phyloP scores from a whole-genome alignment of 2,113 vertebrate species.

The Panurus biarmicus region DNA sequence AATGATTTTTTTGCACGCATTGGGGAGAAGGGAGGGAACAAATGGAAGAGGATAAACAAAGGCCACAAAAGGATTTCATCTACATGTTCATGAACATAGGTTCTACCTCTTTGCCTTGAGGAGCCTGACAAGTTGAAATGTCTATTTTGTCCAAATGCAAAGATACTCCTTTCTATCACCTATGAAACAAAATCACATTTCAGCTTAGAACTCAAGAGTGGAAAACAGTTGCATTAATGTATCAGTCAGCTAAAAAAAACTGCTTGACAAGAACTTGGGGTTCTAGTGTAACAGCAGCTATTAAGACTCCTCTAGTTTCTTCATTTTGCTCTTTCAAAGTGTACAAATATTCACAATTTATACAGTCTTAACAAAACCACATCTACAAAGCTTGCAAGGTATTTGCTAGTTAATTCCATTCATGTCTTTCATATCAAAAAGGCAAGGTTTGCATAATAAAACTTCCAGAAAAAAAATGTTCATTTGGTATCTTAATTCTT shows the following conservation, averaged over 20 bases:
- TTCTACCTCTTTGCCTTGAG: conserved; percentile 23
- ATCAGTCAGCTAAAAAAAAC: background rate
- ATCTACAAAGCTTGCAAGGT: background rate
- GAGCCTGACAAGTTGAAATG: background rate
- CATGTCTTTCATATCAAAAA: background rate
- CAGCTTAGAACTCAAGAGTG: conserved; percentile 1
- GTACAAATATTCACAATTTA: conserved; percentile 14
- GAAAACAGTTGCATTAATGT: background rate
- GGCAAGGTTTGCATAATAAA: conserved; percentile 10
- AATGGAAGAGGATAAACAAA: conserved; percentile 30
- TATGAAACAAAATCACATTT: conserved; percentile 44
- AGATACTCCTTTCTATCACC: conserved; percentile 2
- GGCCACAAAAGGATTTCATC: conserved; percentile 47
- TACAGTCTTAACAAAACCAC: conserved; percentile 15
- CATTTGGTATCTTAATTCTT: conserved; percentile 5
- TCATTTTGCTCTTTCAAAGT: background rate
- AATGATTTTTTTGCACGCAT: conserved; percentile 33
- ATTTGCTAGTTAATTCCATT: background rate
- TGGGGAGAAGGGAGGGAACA: background rate
- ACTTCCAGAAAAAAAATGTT: background rate
- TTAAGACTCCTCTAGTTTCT: conserved; percentile 32
- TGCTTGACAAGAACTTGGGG: background rate
- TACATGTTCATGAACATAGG: background rate
- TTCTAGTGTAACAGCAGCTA: conserved; percentile 45
- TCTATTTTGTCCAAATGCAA: conserved; percentile 13